These are phyloP conservation scores for Mycalesis mineus DNA, from an alignment of 2,888 invertebrate genomes.

Conservation along the genomic window DNA sequence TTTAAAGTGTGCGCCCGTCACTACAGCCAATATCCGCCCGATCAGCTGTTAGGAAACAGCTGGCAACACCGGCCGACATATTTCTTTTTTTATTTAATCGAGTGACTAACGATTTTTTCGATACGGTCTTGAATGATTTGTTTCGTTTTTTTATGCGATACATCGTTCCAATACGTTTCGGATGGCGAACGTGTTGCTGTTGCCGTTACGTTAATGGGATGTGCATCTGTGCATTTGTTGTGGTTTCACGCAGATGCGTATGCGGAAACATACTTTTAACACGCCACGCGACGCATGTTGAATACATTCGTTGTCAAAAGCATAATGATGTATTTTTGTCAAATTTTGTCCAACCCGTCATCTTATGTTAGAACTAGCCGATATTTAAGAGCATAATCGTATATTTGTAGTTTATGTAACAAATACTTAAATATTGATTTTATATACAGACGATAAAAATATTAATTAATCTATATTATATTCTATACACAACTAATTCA, in stretches of 20 bases:
- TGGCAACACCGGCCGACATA: constrained; percentile 61
- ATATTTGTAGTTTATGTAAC: too few species aligned
- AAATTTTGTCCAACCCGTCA: too few species aligned
- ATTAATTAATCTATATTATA: too few species aligned
- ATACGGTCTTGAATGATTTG: constrained; percentile 27
- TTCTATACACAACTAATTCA: too few species aligned
- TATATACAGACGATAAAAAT: too few species aligned
- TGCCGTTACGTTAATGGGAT: constrained; percentile 23
- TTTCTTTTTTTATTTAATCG: constrained; percentile 34
- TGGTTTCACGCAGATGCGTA: constrained; percentile 1
- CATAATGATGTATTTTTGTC: too few species aligned
- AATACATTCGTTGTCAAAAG: too few species aligned
- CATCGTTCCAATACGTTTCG: constrained; percentile 5
- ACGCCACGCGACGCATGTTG: too few species aligned
- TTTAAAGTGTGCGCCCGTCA: neutral
- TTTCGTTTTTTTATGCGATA: constrained; percentile 14
- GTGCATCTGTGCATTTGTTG: constrained; percentile 22
- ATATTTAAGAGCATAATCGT: too few species aligned
- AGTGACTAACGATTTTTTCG: constrained; percentile 49
- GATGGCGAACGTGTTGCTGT: constrained; percentile 20
- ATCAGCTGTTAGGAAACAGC: constrained; percentile 77
- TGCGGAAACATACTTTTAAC: neutral
- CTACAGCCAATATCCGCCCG: constrained; percentile 73
- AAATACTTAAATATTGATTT: too few species aligned
- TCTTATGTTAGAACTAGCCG: too few species aligned